Base-by-base conservation (phyloP, 2,113 vertebrate species). In the Sturnus vulgaris region DNA sequence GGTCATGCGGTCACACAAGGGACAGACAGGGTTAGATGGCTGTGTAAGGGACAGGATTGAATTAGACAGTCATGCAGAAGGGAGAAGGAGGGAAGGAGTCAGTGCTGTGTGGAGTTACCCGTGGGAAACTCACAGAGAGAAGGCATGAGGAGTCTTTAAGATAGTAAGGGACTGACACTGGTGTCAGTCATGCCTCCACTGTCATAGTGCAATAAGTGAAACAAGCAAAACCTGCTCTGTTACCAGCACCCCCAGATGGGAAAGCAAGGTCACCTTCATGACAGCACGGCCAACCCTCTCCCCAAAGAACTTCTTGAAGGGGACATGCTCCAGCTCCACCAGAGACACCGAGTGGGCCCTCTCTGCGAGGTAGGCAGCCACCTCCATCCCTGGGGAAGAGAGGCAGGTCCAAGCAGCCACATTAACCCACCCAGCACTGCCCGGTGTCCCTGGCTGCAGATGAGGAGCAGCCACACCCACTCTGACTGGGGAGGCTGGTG, bases 261-360 rank as follows among this genome's bases (percentile, higher is more conserved):
- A 92, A 86, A 82, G 35, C 2, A 4, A 88, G 50, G 21, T 97
- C 97, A 99, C 99, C 98, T 99, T 99, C 99, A 99, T 99, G 85
- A 99, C 98, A 56, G 98, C 98, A 46, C 98, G 99, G 73, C 99
- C 99, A 55, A 99, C 98, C 73, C 98, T 99, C 94, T 99, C 99
- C 68, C 99, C 99, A 23, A 99, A 98, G 95, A 98, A 98, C 94
- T 98, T 98, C 97, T 98, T 98, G 97, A 99, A 99, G 13, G 99
- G 99, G 0, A 99, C 97, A 15, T 99, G 97, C 85, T 99, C 99
- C 56, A 99, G 97, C 88, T 99, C 99, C 42, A 99, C 99, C 97
- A 99, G 88, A 2, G 99, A 99, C 92, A 99, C 99, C 0, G 99
- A 99, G 92, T 99, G 99, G 50, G 99, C 99, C 93, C 99, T 99